These are phyloP conservation scores for Poicephalus meyeri DNA, from an alignment of 2,113 vertebrate species.

Conservation along the genomic window DNA sequence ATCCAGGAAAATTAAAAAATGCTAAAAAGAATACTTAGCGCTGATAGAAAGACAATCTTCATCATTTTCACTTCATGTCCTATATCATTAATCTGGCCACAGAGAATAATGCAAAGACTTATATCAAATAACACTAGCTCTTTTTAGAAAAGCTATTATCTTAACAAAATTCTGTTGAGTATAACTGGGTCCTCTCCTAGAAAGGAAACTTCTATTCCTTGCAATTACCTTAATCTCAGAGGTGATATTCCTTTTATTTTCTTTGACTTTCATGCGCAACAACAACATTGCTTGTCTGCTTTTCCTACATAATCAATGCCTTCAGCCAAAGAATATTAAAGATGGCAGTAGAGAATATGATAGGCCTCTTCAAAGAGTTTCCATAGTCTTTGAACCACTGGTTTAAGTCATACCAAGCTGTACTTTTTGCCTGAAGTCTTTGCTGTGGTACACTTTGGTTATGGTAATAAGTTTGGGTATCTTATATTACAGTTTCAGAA, in stretches of 20 bases:
- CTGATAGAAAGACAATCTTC: not conserved
- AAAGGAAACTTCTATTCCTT: constrained; percentile 17
- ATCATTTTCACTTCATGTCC: not conserved
- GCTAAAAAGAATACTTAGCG: not conserved
- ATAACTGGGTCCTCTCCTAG: not conserved
- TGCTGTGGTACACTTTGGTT: constrained; percentile 33
- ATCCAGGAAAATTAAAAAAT: not conserved
- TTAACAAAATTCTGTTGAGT: not conserved
- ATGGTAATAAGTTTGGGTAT: constrained; percentile 17
- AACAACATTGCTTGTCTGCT: not conserved
- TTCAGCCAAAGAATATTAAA: constrained; percentile 21
- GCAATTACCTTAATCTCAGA: not conserved
- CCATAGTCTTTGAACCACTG: not conserved
- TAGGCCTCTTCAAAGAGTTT: not conserved
- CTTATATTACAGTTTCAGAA: constrained; percentile 32
- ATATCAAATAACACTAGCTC: not conserved
- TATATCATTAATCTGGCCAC: not conserved
- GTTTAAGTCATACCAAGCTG: not conserved
- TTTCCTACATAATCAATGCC: not conserved
- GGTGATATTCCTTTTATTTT: not conserved
- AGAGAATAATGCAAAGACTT: not conserved
- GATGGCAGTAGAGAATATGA: not conserved
- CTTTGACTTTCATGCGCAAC: not conserved
- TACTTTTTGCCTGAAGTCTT: constrained; percentile 18
- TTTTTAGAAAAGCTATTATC: not conserved